phyloP scores from a whole-genome alignment of 2,888 invertebrate genomes.

The Phalangium opilio region DNA sequence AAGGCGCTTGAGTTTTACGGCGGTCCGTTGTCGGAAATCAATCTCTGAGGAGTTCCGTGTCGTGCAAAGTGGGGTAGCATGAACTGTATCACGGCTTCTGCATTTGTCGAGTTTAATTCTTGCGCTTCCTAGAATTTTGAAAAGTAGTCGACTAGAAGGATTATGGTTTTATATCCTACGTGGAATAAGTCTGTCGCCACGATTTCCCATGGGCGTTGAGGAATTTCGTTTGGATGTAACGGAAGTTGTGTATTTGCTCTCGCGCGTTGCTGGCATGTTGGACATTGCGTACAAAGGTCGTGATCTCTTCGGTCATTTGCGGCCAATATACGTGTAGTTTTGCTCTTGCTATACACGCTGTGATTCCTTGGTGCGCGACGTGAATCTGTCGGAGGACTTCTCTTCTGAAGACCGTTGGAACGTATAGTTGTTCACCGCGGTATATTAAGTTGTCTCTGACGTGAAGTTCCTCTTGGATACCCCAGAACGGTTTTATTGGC shows the following conservation, averaged over 20 bases:
- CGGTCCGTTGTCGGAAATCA: constrained; percentile 1
- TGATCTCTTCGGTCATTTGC: not conserved
- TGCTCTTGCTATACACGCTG: constrained; percentile 4
- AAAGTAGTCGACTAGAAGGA: constrained; percentile 6
- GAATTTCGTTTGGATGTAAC: not conserved
- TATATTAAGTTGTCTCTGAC: constrained; percentile 3
- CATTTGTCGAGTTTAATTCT: not conserved
- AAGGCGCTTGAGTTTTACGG: constrained; percentile 3
- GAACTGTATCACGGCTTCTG: constrained; percentile 4
- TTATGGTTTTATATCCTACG: not conserved
- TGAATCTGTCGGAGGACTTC: not conserved
- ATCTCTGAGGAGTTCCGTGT: constrained; percentile 1
- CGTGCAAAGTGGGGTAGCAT: constrained; percentile 4
- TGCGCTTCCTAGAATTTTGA: constrained; percentile 5
- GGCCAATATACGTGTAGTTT: constrained; percentile 6
- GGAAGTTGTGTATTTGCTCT: constrained; percentile 3
- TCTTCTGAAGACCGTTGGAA: constrained; percentile 1
- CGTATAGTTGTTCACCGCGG: constrained; percentile 1
- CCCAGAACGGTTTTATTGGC: constrained; percentile 1
- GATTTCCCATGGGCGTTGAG: constrained; percentile 5
- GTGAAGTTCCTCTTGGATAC: constrained; percentile 4
- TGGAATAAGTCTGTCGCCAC: constrained; percentile 3
- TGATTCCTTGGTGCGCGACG: constrained; percentile 6
- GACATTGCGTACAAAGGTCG: not conserved
- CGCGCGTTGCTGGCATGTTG: constrained; percentile 1